Evolutionary conservation across 2,113 vertebrate species (phyloP), one percentile per base, ranked within the genome.

Genomic region (Loxodonta africana): DNA sequence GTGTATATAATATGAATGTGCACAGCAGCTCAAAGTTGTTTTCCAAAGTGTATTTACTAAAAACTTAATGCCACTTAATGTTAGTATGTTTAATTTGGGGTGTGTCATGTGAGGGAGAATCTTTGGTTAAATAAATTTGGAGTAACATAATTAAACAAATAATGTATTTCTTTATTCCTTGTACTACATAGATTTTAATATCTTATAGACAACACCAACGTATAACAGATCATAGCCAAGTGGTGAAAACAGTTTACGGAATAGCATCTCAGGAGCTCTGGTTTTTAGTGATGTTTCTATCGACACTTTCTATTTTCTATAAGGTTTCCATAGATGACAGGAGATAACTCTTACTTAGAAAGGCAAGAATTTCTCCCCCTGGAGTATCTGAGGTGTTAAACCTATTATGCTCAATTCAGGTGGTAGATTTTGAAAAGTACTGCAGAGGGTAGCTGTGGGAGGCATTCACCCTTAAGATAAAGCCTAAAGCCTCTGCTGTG

Each of bases 161-260:
- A 76, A 18, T 33, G 37, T 11, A 57, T 95, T 71, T 90, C n/a
- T 86, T 5, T 60, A 73, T 18, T 53, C 46, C 26, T 85, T 91
- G 25, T 88, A 25, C 4, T 57, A 41, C 33, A 71, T 11, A 65
- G 30, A 80, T 25, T 93, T 93, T 46, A 30, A 57, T 53, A 81
- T 37, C 0, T 87, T 63, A 60, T 83, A 69, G 65, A 76, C 7
- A 91, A 48, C 91, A 76, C 28, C 87, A 37, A 28, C 53, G 23
- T 41, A 48, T 89, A 94, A 83, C 23, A 89, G n/a, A 84, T 81
- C 74, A 78, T 71, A 82, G 81, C 41, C 23, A 44, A 73, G 26
- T 92, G 84, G 89, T 91, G 71, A 33, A 94, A 94, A 94, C 80
- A 73, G 89, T 96, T 87, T 83, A 92, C 60, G 78, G 74, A 86